Conservation (phyloP, 1,140 invertebrate species). For the Potamilus streckersoni region DNA sequence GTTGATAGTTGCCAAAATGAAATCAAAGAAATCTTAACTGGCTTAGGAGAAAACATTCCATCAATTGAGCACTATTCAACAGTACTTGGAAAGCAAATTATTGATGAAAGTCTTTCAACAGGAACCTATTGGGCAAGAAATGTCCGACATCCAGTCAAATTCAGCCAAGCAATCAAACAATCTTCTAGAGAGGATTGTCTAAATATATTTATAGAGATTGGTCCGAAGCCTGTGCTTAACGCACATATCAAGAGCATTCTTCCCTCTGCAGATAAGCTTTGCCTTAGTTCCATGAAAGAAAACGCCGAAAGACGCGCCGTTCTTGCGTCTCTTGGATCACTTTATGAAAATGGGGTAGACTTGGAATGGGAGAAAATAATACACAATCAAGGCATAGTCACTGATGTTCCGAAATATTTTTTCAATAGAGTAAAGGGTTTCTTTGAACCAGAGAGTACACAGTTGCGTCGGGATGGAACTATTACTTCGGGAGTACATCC, state of each 20-base stretch:
- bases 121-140: conserved; percentile 18
- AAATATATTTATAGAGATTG: conserved; percentile 24
- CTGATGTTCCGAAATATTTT: conserved; percentile 9
- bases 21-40: no score
- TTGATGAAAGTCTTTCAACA: conserved; percentile 4
- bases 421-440: conserved; percentile 15
- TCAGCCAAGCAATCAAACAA: conserved; percentile 6
- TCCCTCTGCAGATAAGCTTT: conserved; percentile 9
- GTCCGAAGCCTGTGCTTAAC: conserved; percentile 8
- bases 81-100: conserved; percentile 10
- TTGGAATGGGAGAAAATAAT: conserved; percentile 17
- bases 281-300: conserved; percentile 41
- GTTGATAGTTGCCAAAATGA: conserved; percentile 7
- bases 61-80: conserved; percentile 2
- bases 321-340: conserved; percentile 7
- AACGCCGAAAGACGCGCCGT: conserved; percentile 22
- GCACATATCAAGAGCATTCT: conserved; percentile 26
- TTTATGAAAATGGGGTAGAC: conserved; percentile 24
- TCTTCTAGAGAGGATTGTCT: background rate
- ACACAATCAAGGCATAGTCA: background rate
- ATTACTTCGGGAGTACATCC: conserved; percentile 2
- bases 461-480: conserved; percentile 12
- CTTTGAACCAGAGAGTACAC: conserved; percentile 9
- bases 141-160: conserved; percentile 11
- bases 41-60: background rate